Base-by-base conservation (phyloP, 2,797 vertebrate genomes). In the Argentina silus region DNA sequence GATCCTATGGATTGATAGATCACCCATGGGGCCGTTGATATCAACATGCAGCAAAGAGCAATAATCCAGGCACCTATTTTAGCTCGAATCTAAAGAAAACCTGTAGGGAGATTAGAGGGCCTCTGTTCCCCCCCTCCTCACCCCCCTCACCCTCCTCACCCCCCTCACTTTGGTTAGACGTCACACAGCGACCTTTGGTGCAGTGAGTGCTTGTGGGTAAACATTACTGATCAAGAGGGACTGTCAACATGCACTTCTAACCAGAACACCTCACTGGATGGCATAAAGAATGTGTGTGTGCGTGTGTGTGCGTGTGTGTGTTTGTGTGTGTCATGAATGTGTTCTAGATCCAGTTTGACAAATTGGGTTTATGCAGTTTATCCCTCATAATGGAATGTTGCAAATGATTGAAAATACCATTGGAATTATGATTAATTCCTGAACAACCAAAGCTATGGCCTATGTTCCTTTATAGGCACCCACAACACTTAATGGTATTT, bases 151-250 rank as follows among this genome's bases (percentile, higher is more conserved):
- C n/a, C n/a, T n/a, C 21, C 19, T 9, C 9, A 55, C 70, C 47
- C 56, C 57, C 36, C n/a, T 27, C 23, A 45, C 73, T 82, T 61
- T 84, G 73, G 80, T 85, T 83, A 85, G 88, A 91, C 75, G 73
- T 90, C 86, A 90, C 88, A 82, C 76, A 78, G 55, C 19, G 81
- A 93, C 92, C 91, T 91, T 91, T 91, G 88, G 73, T 78, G 78
- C 83, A n/a, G 43, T 0, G 2, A 9, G 70, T 90, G 87, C 89
- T 91, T 90, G 87, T 92, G 84, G 86, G 75, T 82, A 92, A 93
- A 92, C 87, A 91, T 74, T 59, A 74, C 72, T 21, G 78, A 23
- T 15, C 78, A 76, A 86, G 81, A 70, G 80, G 80, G 82, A 87
- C 84, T 81, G 79, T 89, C 86, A 90, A 90, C 84, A 91, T 75